Conservation (phyloP, 2,888 invertebrate genomes). For the Petrolisthes manimaculis region DNA sequence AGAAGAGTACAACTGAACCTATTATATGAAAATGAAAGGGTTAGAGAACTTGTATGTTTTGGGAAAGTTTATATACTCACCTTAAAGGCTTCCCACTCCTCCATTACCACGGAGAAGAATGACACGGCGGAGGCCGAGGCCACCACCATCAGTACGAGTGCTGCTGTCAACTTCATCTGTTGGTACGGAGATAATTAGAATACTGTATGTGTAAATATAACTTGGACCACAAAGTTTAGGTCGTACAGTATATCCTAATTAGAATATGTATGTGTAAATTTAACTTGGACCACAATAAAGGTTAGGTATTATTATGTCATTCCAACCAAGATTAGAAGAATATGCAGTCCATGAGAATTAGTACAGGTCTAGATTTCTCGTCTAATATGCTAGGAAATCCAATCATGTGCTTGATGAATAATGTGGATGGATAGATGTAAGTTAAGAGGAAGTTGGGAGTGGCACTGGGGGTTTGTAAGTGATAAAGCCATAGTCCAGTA, state of each 20-base stretch:
- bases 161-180: constrained; percentile 1
- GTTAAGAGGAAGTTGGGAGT: too few relatives aligned
- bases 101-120: constrained; percentile 53
- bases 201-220: neutral
- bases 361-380: too few relatives aligned
- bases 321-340: too few relatives aligned
- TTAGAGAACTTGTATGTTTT: neutral
- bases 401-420: too few relatives aligned
- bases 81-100: constrained; percentile 66
- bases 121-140: constrained; percentile 50
- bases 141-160: constrained; percentile 40
- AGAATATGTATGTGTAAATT: neutral
- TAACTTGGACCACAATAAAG: too few relatives aligned
- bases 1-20: neutral
- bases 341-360: too few relatives aligned
- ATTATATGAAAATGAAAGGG: neutral
- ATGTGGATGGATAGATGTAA: too few relatives aligned
- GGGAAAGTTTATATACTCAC: constrained; percentile 12
- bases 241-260: neutral
- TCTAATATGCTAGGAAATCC: too few relatives aligned
- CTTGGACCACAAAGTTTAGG: too few relatives aligned
- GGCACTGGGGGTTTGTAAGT: too few relatives aligned
- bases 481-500: too few relatives aligned
- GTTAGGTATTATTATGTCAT: too few relatives aligned
- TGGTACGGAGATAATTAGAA: neutral